These are phyloP conservation scores for Triplophysa rosa DNA, from an alignment of 2,113 vertebrate genomes.

Conservation along the genomic window DNA sequence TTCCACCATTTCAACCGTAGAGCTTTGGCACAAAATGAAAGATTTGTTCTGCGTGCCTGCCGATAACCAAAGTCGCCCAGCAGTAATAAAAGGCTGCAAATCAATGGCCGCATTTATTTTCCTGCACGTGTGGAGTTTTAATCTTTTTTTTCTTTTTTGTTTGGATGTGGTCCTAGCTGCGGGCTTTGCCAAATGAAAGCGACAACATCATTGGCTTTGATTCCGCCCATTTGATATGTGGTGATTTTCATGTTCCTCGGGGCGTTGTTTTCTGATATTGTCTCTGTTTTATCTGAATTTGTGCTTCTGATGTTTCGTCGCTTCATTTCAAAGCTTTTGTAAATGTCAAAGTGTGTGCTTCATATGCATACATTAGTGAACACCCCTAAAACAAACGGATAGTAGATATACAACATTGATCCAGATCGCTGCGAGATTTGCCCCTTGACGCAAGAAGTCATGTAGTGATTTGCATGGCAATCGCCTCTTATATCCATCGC, in stretches of 20 bases:
- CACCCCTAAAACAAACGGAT: background rate
- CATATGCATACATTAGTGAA: background rate
- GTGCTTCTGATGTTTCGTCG: slow-evolving; percentile 19
- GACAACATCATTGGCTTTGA: slow-evolving; percentile 18
- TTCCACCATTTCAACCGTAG: background rate
- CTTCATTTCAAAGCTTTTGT: slow-evolving; percentile 5
- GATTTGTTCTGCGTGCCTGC: background rate
- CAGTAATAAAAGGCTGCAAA: slow-evolving; percentile 11
- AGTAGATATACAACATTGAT: background rate
- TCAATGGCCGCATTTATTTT: slow-evolving; percentile 3
- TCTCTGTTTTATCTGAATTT: slow-evolving; percentile 4
- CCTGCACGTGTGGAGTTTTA: background rate
- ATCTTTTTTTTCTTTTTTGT: background rate
- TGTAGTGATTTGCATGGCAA: background rate
- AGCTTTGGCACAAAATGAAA: background rate
- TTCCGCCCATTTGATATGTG: slow-evolving; percentile 11
- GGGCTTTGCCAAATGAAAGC: slow-evolving; percentile 6
- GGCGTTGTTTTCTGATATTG: slow-evolving; percentile 9
- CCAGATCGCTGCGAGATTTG: background rate
- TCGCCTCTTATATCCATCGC: background rate
- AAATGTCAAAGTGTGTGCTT: background rate
- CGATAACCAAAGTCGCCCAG: slow-evolving; percentile 14
- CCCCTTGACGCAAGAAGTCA: background rate
- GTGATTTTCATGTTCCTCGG: slow-evolving; percentile 11
- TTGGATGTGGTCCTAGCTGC: slow-evolving; percentile 13